Percentiles rank a stretch among this genome's conserved stretches.
Conservation (phyloP, 2,888 invertebrate species). For the Lacanobia wlatinum region DNA sequence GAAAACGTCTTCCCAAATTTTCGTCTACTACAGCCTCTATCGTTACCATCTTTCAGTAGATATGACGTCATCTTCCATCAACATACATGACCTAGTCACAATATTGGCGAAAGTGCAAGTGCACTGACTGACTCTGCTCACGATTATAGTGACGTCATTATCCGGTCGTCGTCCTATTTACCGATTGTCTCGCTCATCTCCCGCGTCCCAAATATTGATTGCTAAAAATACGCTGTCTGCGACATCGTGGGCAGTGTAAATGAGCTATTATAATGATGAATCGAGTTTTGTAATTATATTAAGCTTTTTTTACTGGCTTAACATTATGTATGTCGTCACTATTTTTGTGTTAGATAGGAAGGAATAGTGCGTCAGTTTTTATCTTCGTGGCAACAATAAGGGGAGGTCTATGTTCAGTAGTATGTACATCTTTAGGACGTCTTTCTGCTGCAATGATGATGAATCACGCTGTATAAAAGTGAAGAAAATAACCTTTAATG, state of each 20-base stretch:
- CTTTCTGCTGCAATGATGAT: no score
- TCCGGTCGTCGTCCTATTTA: conserved; percentile 43
- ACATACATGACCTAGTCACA: conserved; percentile 21
- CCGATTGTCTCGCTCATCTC: conserved; percentile 22
- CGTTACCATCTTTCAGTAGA: not conserved
- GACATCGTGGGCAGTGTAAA: conserved; percentile 23
- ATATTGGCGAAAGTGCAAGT: conserved; percentile 22
- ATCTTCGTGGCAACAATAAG: not conserved
- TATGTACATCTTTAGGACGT: no score
- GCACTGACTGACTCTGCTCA: conserved; percentile 17
- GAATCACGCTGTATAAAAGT: no score
- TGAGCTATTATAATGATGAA: conserved; percentile 29
- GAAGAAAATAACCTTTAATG: no score
- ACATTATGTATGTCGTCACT: not conserved
- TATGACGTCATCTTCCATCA: not conserved
- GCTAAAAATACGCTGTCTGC: conserved; percentile 47
- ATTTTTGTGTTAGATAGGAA: conserved; percentile 14
- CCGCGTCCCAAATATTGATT: conserved; percentile 34
- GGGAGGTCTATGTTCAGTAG: not conserved
- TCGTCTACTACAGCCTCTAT: not conserved
- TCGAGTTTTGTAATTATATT: conserved; percentile 16
- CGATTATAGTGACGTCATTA: conserved; percentile 11
- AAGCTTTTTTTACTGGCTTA: not conserved
- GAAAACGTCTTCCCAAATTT: conserved; percentile 11
- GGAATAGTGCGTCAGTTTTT: not conserved